Percentiles rank a stretch among this genome's conserved stretches.
Evolutionary conservation across 2,888 invertebrate species (phyloP).

Genomic region (Cinara cedri): DNA sequence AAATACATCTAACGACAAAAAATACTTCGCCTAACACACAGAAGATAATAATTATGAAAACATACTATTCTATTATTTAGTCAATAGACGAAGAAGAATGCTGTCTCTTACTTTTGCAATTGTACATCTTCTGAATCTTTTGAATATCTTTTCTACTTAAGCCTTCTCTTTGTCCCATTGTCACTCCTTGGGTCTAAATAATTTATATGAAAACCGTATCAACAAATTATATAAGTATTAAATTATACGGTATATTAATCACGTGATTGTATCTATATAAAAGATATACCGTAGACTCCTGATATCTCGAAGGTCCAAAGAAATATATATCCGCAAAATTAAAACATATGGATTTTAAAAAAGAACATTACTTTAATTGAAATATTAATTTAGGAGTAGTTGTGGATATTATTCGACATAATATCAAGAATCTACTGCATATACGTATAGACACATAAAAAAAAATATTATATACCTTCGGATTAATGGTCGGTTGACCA

Average conservation of each 20-base stretch:
- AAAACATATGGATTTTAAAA: neutral
- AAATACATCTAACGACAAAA: conserved; percentile 15
- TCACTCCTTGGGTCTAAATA: conserved; percentile 60
- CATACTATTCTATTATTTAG: neutral
- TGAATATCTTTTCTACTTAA: conserved; percentile 75
- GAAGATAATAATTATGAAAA: conserved; percentile 1
- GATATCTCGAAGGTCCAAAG: neutral
- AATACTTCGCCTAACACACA: neutral
- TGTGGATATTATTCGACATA: neutral
- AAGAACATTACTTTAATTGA: neutral
- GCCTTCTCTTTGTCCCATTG: conserved; percentile 76
- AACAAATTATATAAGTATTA: conserved; percentile 10
- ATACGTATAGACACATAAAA: neutral
- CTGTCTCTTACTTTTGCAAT: conserved; percentile 64
- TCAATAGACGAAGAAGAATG: conserved; percentile 56
- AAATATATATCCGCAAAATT: neutral
- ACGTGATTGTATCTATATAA: neutral
- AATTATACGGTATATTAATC: neutral
- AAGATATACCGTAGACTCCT: neutral
- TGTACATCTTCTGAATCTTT: conserved; percentile 79
- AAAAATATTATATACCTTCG: conserved; percentile 67
- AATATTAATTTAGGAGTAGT: neutral
- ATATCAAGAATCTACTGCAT: neutral
- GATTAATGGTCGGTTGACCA: conserved; percentile 73
- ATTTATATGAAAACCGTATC: conserved; percentile 2